Evolutionary conservation across 2,888 invertebrate species (phyloP).

Genomic region (Cylindroiulus punctatus): DNA sequence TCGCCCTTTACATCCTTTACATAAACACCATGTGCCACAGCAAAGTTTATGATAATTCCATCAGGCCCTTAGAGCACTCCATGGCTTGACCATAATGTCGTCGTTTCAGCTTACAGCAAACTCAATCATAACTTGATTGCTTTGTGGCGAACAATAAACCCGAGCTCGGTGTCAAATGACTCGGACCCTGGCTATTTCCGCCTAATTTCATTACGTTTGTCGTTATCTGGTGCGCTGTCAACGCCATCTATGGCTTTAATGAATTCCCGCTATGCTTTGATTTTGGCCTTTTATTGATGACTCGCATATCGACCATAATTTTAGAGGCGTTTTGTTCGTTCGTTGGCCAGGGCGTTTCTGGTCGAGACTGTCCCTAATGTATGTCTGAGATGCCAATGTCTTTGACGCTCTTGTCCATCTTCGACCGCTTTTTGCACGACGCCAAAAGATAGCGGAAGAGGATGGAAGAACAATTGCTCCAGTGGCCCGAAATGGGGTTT

Average conservation of each 20-base stretch:
- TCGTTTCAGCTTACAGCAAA: not conserved
- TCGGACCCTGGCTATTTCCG: not conserved
- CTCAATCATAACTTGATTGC: constrained; percentile 37
- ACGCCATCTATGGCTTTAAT: constrained; percentile 1
- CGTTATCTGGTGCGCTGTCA: not conserved
- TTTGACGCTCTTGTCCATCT: not conserved
- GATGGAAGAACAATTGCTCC: constrained; percentile 27
- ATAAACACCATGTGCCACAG: not conserved
- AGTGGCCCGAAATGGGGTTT: constrained; percentile 20
- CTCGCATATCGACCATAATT: too few species aligned
- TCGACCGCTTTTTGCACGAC: not conserved
- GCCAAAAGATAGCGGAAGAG: not conserved
- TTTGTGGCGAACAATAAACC: constrained; percentile 12
- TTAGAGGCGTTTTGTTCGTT: too few species aligned
- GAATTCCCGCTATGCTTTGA: too few species aligned
- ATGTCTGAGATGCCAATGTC: not conserved
- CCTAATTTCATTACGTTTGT: constrained; percentile 35
- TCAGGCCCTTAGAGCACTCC: not conserved
- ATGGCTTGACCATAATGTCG: not conserved
- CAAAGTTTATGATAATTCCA: not conserved
- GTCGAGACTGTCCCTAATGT: too few species aligned
- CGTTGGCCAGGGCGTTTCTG: too few species aligned
- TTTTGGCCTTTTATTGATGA: too few species aligned
- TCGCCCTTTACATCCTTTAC: too few species aligned
- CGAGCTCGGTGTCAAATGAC: not conserved